These are phyloP conservation scores for Opisthocomus hoazin DNA, from an alignment of 2,113 vertebrate genomes.

Conservation along the genomic window DNA sequence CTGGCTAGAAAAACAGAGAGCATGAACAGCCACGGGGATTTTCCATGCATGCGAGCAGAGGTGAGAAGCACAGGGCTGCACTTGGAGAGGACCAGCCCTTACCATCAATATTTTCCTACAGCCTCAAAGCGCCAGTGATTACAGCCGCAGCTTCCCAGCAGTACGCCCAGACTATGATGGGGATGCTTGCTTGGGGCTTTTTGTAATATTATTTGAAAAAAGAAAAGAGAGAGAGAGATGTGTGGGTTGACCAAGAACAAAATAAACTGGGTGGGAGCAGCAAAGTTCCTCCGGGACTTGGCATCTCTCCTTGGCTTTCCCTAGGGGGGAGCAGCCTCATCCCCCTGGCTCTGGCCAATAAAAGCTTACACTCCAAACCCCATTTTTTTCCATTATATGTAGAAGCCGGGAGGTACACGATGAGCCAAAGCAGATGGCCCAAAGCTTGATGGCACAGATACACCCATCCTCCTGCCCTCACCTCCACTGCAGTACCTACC, in stretches of 20 bases:
- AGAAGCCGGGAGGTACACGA: rapidly evolving
- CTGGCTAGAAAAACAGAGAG: not conserved
- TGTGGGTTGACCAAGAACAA: not conserved
- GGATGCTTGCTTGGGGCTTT: not conserved
- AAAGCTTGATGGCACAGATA: rapidly evolving
- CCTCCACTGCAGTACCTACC: rapidly evolving
- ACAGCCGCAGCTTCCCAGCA: not conserved
- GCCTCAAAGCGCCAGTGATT: not conserved
- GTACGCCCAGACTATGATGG: not conserved
- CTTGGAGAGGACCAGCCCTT: not conserved
- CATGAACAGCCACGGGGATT: rapidly evolving
- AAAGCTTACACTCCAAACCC: not conserved
- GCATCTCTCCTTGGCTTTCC: not conserved
- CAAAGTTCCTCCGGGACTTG: not conserved
- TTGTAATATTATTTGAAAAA: not conserved
- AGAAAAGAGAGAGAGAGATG: no score
- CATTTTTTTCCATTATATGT: rapidly evolving
- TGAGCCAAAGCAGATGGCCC: not conserved
- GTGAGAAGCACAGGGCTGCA: not conserved
- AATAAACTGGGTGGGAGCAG: not conserved
- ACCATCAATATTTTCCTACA: not conserved
- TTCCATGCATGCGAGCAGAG: rapidly evolving
- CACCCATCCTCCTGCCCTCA: not conserved
- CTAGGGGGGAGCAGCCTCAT: not conserved
- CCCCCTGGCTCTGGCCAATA: not conserved